A percentile compares a stretch with the other conserved stretches of the same genome.
Conservation (phyloP, 2,113 vertebrate species). For the Sinocyclocheilus grahami region DNA sequence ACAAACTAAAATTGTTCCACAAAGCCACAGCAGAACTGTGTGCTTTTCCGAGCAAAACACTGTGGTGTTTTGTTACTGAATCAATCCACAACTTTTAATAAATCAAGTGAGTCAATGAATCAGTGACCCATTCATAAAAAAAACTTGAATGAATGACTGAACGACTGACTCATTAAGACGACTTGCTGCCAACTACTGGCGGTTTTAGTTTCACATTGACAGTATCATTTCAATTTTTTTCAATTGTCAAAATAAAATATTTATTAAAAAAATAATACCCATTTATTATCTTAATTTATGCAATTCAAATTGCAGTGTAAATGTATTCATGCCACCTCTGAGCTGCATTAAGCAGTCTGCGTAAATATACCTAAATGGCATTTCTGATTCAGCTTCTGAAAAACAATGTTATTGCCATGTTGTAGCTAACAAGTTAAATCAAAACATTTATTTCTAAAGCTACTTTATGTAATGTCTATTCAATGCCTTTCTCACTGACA, state of each 20-base stretch:
- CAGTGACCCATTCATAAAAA: too few relatives aligned
- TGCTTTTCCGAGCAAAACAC: not conserved
- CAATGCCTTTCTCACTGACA: not conserved
- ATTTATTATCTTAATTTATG: not conserved
- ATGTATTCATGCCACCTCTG: not conserved
- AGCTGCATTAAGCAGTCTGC: not conserved
- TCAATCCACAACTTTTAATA: too few relatives aligned
- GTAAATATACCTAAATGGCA: too few relatives aligned
- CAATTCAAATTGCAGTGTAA: not conserved
- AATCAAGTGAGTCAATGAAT: too few relatives aligned
- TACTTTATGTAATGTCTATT: not conserved
- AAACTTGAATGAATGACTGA: not conserved
- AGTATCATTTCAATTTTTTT: too few relatives aligned
- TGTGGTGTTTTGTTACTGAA: too few relatives aligned
- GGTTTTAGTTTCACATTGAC: not conserved
- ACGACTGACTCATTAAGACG: not conserved
- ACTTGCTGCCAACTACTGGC: not conserved
- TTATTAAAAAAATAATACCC: not conserved
- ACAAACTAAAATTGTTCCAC: not conserved
- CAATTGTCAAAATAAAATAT: too few relatives aligned
- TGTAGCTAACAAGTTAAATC: not conserved
- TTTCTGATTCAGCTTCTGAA: too few relatives aligned
- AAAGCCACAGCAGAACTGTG: not conserved
- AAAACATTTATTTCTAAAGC: not conserved
- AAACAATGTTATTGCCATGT: too few relatives aligned